Evolutionary conservation across 1,140 invertebrate species (phyloP).

Genomic region (Cotesia vestalis): DNA sequence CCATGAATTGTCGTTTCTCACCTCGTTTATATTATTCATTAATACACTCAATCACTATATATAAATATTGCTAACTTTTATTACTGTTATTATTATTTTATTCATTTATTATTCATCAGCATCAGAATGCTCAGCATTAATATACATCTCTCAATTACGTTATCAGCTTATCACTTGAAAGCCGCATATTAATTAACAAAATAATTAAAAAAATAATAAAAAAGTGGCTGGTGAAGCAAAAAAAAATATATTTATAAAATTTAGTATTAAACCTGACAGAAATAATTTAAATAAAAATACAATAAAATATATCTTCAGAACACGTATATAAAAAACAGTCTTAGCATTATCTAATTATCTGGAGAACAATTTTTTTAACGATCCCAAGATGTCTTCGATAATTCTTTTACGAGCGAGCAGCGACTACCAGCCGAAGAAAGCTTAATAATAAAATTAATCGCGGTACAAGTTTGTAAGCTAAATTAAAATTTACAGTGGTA

Average conservation of each 20-base stretch:
- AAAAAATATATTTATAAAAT: too few species aligned
- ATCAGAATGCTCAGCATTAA: too few species aligned
- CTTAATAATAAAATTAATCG: too few species aligned
- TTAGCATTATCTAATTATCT: conserved; percentile 1
- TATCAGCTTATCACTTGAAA: conserved; percentile 7
- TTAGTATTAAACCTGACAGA: too few species aligned
- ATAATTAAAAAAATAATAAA: too few species aligned
- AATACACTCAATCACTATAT: neutral
- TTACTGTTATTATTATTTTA: too few species aligned
- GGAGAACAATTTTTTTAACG: conserved; percentile 12
- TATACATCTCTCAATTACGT: neutral
- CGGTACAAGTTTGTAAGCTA: too few species aligned
- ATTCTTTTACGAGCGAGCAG: conserved; percentile 13
- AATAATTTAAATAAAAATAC: neutral
- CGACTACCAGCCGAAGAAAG: neutral
- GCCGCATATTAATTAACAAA: too few species aligned
- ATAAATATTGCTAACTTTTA: neutral
- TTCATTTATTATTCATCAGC: too few species aligned
- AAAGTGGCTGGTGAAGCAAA: too few species aligned
- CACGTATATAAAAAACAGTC: neutral
- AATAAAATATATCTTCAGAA: conserved; percentile 12
- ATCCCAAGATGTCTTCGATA: conserved; percentile 8
- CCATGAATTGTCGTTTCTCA: conserved; percentile 22
- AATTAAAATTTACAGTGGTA: too few species aligned
- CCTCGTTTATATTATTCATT: conserved; percentile 12